These are phyloP conservation scores for Cheilosia urbana DNA, from an alignment of 2,888 invertebrate species.

Conservation along the genomic window DNA sequence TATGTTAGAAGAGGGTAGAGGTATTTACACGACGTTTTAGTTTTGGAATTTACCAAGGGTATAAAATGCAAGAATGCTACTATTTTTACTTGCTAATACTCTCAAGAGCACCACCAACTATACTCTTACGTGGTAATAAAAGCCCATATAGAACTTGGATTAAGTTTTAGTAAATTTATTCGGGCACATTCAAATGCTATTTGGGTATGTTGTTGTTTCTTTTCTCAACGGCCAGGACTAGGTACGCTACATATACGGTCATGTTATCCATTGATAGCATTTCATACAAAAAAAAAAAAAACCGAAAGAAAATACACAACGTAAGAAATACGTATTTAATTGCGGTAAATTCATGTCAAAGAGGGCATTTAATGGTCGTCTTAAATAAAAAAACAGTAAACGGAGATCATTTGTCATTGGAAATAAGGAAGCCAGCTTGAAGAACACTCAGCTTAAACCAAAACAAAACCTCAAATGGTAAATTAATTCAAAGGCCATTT, in stretches of 20 bases:
- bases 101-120: too few species aligned
- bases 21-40: too few species aligned
- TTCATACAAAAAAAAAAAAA: too few species aligned
- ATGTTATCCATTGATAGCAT: constrained; percentile 1
- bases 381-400: constrained; percentile 4
- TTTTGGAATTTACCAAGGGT: too few species aligned
- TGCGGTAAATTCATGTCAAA: not conserved
- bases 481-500: constrained; percentile 20
- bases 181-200: not conserved
- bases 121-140: too few species aligned
- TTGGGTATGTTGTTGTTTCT: not conserved
- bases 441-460: constrained; percentile 16
- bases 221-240: not conserved
- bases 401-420: constrained; percentile 10
- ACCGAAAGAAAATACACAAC: not conserved
- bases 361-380: not conserved
- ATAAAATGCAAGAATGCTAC: too few species aligned
- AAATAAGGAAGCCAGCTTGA: not conserved
- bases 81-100: too few species aligned
- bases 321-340: constrained; percentile 5
- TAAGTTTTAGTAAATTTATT: not conserved
- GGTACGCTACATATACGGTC: not conserved
- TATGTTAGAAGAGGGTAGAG: too few species aligned
- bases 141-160: not conserved
- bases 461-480: not conserved